These are phyloP conservation scores for Osmerus eperlanus DNA, from an alignment of 2,113 vertebrate genomes.

Conservation along the genomic window DNA sequence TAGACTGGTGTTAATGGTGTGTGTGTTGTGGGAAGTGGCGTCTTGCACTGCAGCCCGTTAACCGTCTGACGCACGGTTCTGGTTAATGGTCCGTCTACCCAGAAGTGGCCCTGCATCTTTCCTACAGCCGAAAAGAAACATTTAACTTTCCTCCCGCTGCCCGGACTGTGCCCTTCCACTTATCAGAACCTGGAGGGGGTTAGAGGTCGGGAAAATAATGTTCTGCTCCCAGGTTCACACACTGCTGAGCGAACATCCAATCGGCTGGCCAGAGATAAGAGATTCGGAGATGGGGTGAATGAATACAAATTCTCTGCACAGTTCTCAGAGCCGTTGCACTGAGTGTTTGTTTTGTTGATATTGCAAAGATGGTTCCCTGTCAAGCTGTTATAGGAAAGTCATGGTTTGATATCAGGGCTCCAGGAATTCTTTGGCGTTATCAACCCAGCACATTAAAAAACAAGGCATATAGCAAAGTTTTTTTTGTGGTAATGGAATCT, in stretches of 20 bases:
- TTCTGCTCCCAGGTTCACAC: background rate
- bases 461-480: background rate
- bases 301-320: slow-evolving; percentile 18
- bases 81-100: slow-evolving; percentile 23
- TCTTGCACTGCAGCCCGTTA: slow-evolving; percentile 25
- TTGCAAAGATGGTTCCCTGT: slow-evolving; percentile 10
- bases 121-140: slow-evolving; percentile 15
- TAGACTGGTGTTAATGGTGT: background rate
- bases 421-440: background rate
- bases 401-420: background rate
- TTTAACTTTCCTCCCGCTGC: slow-evolving; percentile 22
- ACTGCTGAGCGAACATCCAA: slow-evolving; percentile 9
- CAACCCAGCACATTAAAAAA: background rate
- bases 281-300: slow-evolving; percentile 5
- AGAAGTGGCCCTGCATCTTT: slow-evolving; percentile 17
- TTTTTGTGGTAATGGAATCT: background rate
- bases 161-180: background rate
- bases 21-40: slow-evolving; percentile 3
- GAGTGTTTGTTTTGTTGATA: slow-evolving; percentile 20
- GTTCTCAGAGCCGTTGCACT: slow-evolving; percentile 7
- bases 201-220: background rate
- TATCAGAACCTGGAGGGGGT: background rate
- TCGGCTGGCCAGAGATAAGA: background rate
- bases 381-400: slow-evolving; percentile 12
- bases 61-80: slow-evolving; percentile 20